Evolutionary conservation across 2,113 vertebrate genomes (phyloP), one percentile per base, ranked within the genome.

Genomic region (Helogale parvula): DNA sequence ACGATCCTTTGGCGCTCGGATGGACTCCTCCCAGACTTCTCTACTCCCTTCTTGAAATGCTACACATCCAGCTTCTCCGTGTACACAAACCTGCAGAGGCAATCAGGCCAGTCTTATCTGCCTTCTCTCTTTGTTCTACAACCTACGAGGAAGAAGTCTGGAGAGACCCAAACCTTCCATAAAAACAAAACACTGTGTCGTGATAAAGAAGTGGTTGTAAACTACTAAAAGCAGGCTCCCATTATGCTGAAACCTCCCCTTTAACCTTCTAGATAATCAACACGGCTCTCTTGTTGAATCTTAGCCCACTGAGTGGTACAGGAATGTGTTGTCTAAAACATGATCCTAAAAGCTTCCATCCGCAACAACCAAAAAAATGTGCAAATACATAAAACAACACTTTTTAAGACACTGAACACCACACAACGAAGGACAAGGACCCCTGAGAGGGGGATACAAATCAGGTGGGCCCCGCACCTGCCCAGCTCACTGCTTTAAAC

Each of bases 1-100:
- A 87, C 0, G 1, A 92, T 76, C 52, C 89, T 86, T 54, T 35
- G 72, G 77, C 90, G 41, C 31, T 92, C n/a, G 45, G 60, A 92
- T 69, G 93, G 93, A 86, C 83, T 79, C 79, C 29, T 93, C 89
- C 54, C 85, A 91, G 31, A 54, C 35, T 94, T 90, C 92, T 68
- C 85, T 52, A 50, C 38, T 85, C 71, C 69, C 82, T 90, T 85
- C 88, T 57, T 94, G 83, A 97, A 93, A 92, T 92, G 87, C 92
- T 84, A 87, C 79, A 88, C 52, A 76, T 60, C 93, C 47, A 52
- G 47, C 79, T 86, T 88, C 74, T 52, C 60, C 76, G 8, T 23
- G 25, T 38, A 47, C 63, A 80, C 66, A 96, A 63, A 69, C 82
- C 63, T 93, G 33, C n/a, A 93, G 50, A 95, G 54, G 71, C 50